Percentiles rank a stretch among this genome's conserved stretches.
These are phyloP conservation scores for Dioctria linearis DNA, from an alignment of 2,888 invertebrate genomes.

Conservation along the genomic window DNA sequence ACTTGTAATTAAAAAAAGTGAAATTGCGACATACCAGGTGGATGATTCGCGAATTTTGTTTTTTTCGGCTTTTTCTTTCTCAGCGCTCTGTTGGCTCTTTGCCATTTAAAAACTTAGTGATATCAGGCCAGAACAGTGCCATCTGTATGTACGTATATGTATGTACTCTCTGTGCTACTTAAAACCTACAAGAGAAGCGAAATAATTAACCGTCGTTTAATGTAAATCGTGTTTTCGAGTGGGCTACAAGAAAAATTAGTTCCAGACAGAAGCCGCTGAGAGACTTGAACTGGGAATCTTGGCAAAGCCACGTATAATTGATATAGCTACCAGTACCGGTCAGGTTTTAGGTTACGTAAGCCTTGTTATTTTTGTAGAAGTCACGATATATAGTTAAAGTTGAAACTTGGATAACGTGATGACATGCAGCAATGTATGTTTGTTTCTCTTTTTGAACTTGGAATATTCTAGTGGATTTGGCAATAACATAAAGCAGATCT, in stretches of 20 bases:
- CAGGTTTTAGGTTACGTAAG: conserved; percentile 5
- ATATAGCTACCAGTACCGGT: background rate
- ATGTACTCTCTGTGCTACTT: no score
- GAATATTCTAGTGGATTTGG: conserved; percentile 32
- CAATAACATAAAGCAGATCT: background rate
- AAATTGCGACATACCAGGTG: conserved; percentile 30
- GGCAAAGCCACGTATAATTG: background rate
- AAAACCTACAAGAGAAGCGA: background rate
- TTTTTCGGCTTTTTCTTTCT: background rate
- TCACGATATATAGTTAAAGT: conserved; percentile 18
- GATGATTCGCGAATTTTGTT: background rate
- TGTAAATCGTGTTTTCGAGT: conserved; percentile 24
- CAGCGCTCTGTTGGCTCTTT: background rate
- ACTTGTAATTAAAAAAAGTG: conserved; percentile 23
- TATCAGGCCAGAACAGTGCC: background rate
- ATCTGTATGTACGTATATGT: background rate
- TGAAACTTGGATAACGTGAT: conserved; percentile 13
- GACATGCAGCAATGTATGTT: conserved; percentile 32
- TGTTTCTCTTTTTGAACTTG: conserved; percentile 9
- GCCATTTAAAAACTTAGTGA: background rate
- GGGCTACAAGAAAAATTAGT: conserved; percentile 28
- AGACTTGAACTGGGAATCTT: background rate
- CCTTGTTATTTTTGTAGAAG: conserved; percentile 15
- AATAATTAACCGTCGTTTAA: conserved; percentile 39
- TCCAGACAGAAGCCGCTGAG: conserved; percentile 12